These are phyloP conservation scores for Heliothis peltigera DNA, from an alignment of 2,888 invertebrate genomes.

Conservation along the genomic window DNA sequence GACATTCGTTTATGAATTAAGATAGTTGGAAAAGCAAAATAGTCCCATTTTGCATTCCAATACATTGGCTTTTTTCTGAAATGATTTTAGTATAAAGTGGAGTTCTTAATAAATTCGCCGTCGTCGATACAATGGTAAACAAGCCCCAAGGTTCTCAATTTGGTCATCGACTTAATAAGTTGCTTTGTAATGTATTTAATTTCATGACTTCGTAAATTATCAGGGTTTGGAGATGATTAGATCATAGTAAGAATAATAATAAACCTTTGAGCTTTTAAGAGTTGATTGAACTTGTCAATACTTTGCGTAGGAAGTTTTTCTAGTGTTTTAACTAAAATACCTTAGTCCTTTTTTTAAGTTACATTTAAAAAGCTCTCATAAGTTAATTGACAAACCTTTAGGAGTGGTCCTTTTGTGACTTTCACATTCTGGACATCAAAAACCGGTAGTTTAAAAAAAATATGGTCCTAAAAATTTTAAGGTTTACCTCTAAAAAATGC, in stretches of 20 bases:
- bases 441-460: background rate
- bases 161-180: conserved; percentile 16
- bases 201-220: conserved; percentile 1
- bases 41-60: background rate
- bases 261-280: too few species aligned
- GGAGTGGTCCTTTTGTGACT: too few species aligned
- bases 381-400: background rate
- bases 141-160: conserved; percentile 11
- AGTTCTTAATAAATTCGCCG: background rate
- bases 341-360: too few species aligned
- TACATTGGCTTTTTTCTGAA: background rate
- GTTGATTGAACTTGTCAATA: background rate
- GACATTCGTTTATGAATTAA: background rate
- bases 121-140: background rate
- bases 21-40: background rate
- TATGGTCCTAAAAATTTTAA: too few species aligned
- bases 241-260: conserved; percentile 11
- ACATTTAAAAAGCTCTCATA: background rate
- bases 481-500: too few species aligned
- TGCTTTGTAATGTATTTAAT: conserved; percentile 18
- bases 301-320: background rate
- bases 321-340: too few species aligned
- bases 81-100: background rate
- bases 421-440: background rate
- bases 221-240: conserved; percentile 5